A percentile compares a stretch with the other conserved stretches of the same genome.
Evolutionary conservation across 2,888 invertebrate species (phyloP).

Genomic region (Drosophila longiperda): DNA sequence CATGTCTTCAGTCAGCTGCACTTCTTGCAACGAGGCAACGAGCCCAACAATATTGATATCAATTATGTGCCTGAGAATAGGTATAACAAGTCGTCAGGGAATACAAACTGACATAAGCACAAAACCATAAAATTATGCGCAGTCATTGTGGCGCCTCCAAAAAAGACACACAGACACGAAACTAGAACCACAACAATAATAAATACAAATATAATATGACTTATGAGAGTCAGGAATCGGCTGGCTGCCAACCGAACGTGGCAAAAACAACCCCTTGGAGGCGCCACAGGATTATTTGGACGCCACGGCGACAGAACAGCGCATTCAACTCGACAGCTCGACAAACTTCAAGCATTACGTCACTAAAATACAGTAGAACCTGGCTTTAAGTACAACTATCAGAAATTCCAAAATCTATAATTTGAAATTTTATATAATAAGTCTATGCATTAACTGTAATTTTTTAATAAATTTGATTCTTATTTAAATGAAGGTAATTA

Average conservation of each 20-base stretch:
- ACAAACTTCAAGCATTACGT: conserved; percentile 62
- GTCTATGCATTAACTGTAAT: background rate
- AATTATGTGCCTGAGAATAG: conserved; percentile 49
- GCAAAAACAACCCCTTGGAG: conserved; percentile 75
- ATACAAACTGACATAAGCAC: conserved; percentile 33
- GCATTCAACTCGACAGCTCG: conserved; percentile 72
- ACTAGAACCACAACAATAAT: conserved; percentile 18
- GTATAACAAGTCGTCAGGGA: conserved; percentile 47
- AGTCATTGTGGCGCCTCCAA: conserved; percentile 72
- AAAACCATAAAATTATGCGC: conserved; percentile 74
- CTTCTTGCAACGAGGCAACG: background rate
- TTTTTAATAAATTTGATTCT: background rate
- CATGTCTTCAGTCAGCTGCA: conserved; percentile 62
- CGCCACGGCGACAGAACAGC: conserved; percentile 44
- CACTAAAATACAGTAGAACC: conserved; percentile 45
- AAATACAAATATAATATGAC: conserved; percentile 15
- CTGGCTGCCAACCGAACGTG: conserved; percentile 36
- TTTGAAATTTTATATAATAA: background rate
- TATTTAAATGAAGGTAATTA: background rate
- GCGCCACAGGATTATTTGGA: conserved; percentile 60
- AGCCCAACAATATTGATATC: conserved; percentile 47
- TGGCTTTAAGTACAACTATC: background rate
- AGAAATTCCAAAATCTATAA: background rate
- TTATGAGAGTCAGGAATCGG: conserved; percentile 22
- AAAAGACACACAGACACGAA: conserved; percentile 34